Evolutionary conservation across 53 echinoderm and acorn worm species (phyloP), one percentile per base, ranked within the genome.

Genomic region (Glandiceps talaboti): DNA sequence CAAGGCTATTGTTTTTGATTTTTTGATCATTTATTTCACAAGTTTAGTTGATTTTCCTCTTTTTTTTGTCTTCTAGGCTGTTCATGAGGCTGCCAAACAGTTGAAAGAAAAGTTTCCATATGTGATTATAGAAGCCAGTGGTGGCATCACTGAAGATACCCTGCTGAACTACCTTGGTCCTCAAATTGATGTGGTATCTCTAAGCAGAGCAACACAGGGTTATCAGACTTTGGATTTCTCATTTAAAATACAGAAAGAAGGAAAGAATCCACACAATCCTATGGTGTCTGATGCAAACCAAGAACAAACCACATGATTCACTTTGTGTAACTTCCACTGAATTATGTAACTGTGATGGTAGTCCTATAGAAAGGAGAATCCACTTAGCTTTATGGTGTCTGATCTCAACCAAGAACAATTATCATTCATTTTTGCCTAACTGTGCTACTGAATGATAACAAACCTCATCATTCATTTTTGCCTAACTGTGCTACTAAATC

Each of bases 171-270:
- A 87, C 84, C 87, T 92, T 33, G 82, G 83, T 25, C 91, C 89
- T 0, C 32, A 84, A 82, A 91, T 96, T 33, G 93, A 96, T 76
- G 92, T 96, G 33, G 88, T 96, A 32, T 96, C 97, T 0, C 78
- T 87, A 1, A 93, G 97, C 73, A 85, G 85, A 33, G 84, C 92
- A 29, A 92, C 92, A 6, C 97, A 96, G 88, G 94, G 97, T 0
- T 96, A 96, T 82, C 78, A 86, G 0, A 92, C 90, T 0, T 84
- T 93, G 27, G 91, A 96, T 86, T 96, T 91, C 84, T 96, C 97
- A 26, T 85, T 96, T 27, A 96, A 96, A 82, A 96, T 96, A 20
- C 77, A 81, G 27, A 96, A 93, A 75, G 84, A 85, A 1, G 97
- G 93, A 1, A 88, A 85, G n/a, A 92, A 96, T 80, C 97, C 97